Base-by-base conservation (phyloP, 2,888 invertebrate genomes). In the Megaustenia siamemsis region DNA sequence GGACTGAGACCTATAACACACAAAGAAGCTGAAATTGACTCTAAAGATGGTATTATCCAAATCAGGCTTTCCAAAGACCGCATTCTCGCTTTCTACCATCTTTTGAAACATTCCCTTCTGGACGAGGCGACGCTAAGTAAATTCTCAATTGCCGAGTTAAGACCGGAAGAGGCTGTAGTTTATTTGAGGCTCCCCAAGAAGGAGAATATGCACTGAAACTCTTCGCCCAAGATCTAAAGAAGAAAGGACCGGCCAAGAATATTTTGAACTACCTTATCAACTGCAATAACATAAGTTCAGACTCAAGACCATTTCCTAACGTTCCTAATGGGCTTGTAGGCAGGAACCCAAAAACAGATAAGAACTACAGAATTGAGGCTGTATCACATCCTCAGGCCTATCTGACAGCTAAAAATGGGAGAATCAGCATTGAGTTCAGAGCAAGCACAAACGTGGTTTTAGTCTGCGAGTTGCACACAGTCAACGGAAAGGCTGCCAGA, bases 231-330 rank as follows among this genome's bases (percentile, higher is more conserved):
- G 90, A 90, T 18, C 88, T 89, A 28, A 90, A 89, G 1, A 88
- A 90, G n/a, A 89, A 89, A 66, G 93, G 92, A 0, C 89, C 90
- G 24, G 90, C 93, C 8, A 89, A 90, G 6, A 93, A 93, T 81
- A 92, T 93, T 10, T 90, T 92, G 80, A 93, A 93, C 87, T 93
- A 93, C 86, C 87, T 93, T 18, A 90, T 93, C 78, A 88, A 90
- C 77, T 90, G 90, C 80, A 88, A 89, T 28, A 89, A 88, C 8
- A 88, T 89, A 32, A 88, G 89, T 38, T 85, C 89, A 1, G 87
- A 88, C 43, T 90, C 89, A 49, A 79, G 87, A 28, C 90, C 92
- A 0, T 93, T 92, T 89, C 93, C 93, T 21, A 87, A 87, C 82
- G 76, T 86, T 18, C 77, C 87, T 12, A 77, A 77, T 78, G 87